These are phyloP conservation scores for Nesoenas mayeri DNA, from an alignment of 2,113 vertebrate genomes.

Conservation along the genomic window DNA sequence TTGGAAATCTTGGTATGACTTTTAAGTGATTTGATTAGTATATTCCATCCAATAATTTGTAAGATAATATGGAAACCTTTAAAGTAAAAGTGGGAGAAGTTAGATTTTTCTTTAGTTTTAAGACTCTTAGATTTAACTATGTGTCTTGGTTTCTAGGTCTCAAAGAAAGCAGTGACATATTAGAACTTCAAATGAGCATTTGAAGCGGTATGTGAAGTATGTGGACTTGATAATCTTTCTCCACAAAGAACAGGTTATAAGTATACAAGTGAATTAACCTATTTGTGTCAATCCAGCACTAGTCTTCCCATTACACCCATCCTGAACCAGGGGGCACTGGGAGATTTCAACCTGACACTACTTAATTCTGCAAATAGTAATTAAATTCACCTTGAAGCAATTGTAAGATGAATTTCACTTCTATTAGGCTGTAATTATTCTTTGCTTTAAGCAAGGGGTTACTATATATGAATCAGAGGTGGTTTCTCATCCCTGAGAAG, in stretches of 20 bases:
- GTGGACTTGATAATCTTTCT: neutral
- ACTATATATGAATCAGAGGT: neutral
- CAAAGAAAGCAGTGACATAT: neutral
- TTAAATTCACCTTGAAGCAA: neutral
- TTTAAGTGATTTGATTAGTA: neutral
- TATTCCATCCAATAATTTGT: neutral
- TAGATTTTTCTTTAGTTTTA: neutral
- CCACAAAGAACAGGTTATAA: neutral
- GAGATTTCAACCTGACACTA: neutral
- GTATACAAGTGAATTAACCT: neutral
- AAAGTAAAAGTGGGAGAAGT: accelerated
- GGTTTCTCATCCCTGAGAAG: neutral
- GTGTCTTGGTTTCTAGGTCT: neutral
- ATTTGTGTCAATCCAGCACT: accelerated
- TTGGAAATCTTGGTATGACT: neutral
- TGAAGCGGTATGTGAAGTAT: neutral
- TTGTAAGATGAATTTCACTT: neutral
- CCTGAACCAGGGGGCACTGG: neutral
- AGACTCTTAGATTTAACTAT: neutral
- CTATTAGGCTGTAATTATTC: neutral
- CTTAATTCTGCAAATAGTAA: neutral
- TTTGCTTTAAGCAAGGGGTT: neutral
- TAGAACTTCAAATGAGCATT: neutral
- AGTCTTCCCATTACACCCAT: neutral
- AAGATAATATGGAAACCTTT: neutral